Conservation (phyloP, 2,797 vertebrate genomes). For the Hippopotamyrus pictus region DNA sequence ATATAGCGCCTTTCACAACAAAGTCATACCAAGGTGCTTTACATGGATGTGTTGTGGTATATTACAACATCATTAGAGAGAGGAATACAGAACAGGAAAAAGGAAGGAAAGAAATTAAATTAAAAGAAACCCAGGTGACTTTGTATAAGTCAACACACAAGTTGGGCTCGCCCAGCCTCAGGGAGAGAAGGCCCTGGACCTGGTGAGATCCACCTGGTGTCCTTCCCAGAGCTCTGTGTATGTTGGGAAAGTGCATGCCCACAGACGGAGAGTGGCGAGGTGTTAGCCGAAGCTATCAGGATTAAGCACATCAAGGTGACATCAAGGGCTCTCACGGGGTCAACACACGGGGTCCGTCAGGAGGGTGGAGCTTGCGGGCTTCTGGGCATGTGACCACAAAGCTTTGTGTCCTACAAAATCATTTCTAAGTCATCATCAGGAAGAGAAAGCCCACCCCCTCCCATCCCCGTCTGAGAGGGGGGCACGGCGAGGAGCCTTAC, state of each 20-base stretch:
- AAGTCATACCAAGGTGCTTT: background rate
- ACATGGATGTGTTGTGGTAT: background rate
- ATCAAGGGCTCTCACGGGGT: background rate
- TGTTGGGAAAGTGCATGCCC: background rate
- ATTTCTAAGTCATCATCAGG: background rate
- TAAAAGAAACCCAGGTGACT: background rate
- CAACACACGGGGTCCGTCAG: background rate
- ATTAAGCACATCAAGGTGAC: background rate
- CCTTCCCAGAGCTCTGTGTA: background rate
- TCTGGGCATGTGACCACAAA: background rate
- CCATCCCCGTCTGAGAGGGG: background rate
- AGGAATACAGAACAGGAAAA: background rate
- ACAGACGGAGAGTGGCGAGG: background rate
- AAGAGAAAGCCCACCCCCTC: background rate
- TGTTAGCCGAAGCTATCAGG: background rate
- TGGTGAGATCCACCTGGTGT: background rate
- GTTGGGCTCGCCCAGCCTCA: background rate
- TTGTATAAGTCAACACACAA: background rate
- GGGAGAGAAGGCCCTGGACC: background rate
- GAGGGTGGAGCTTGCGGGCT: background rate
- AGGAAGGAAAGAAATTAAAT: background rate
- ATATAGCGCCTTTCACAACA: background rate
- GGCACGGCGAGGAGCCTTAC: background rate
- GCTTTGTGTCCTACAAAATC: background rate
- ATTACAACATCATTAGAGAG: background rate